Evolutionary conservation across 2,797 vertebrate species (phyloP).

Genomic region (Bufotes viridis): DNA sequence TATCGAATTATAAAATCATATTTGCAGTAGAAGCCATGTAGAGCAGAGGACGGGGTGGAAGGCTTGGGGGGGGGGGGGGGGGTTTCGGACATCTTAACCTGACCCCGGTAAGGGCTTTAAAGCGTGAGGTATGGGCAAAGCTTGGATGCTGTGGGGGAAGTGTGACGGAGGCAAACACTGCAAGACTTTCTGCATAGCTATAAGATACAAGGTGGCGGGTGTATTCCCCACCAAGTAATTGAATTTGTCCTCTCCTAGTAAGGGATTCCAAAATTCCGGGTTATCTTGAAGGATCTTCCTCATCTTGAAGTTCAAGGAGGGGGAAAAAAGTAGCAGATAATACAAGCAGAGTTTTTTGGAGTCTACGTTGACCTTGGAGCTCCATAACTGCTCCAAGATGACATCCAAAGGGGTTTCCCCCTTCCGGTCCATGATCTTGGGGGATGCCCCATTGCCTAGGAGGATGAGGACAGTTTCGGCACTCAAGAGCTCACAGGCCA

Average conservation of each 20-base stretch:
- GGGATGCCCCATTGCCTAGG: constrained; percentile 82
- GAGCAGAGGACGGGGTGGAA: neutral
- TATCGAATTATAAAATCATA: neutral
- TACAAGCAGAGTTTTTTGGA: constrained; percentile 81
- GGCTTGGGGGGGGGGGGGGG: neutral
- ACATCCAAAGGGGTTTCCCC: constrained; percentile 83
- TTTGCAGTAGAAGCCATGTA: neutral
- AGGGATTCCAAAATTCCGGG: constrained; percentile 75
- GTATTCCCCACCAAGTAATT: constrained; percentile 78
- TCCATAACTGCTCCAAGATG: constrained; percentile 81
- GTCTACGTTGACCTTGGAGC: constrained; percentile 72
- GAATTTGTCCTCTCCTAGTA: constrained; percentile 82
- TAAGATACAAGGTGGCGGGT: constrained; percentile 81
- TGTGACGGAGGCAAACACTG: constrained; percentile 79
- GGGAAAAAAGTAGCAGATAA: constrained; percentile 85
- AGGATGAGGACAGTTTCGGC: constrained; percentile 81
- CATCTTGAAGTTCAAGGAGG: constrained; percentile 79
- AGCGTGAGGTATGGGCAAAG: constrained; percentile 84
- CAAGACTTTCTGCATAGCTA: constrained; percentile 83
- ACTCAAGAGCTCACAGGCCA: constrained; percentile 85
- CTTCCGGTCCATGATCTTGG: constrained; percentile 78
- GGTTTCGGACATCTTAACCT: neutral
- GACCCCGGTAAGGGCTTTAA: constrained; percentile 79
- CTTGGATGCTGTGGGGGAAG: constrained; percentile 82
- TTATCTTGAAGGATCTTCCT: constrained; percentile 74